Evolutionary conservation across 2,888 invertebrate species (phyloP), one percentile per base, ranked within the genome.

Genomic region (Anthrax anthrax): DNA sequence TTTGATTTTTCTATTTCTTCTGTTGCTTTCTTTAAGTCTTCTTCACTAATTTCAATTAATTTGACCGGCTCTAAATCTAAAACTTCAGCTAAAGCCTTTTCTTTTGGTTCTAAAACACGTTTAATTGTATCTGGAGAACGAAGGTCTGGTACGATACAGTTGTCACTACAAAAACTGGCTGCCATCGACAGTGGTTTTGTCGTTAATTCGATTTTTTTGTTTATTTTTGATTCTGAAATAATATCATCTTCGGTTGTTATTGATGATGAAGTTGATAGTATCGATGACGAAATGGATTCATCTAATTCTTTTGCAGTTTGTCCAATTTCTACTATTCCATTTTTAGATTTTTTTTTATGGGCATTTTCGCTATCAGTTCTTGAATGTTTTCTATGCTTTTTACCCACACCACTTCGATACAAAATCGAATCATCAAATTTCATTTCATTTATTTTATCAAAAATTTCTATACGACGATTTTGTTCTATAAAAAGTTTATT

Each of bases 71-170:
- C 60, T 27, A 65, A 42, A 39, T 63, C 52, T 37, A 63, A 46
- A 51, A 59, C 60, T 29, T 53, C 60, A 0, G 63, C 62, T 37
- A 65, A 52, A 0, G 80, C 73, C 60, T 79, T 81, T 56, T 86
- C 85, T 60, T 86, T 86, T 52, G 77, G 74, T 60, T 79, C 80
- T 37, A 86, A 80, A 53, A 84, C 80, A 54, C 77, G 76, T 54
- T 79, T 75, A 43, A 86, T 75, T 0, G 77, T 74, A 51, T 75
- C 75, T 4, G 79, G 79, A 62, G 79, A 80, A 56, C 73, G 69
- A 41, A 73, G 64, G 55, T 78, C 74, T 1, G 74, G 70, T 39
- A 71, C 58, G 50, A 57, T 58, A 57, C 60, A 54, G 47, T 52
- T 9, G 51, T 52, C 57, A 39, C 51, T 57, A 53, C 64, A 69